Evolutionary conservation across 2,888 invertebrate genomes (phyloP).

Genomic region (Agrilus mali): DNA sequence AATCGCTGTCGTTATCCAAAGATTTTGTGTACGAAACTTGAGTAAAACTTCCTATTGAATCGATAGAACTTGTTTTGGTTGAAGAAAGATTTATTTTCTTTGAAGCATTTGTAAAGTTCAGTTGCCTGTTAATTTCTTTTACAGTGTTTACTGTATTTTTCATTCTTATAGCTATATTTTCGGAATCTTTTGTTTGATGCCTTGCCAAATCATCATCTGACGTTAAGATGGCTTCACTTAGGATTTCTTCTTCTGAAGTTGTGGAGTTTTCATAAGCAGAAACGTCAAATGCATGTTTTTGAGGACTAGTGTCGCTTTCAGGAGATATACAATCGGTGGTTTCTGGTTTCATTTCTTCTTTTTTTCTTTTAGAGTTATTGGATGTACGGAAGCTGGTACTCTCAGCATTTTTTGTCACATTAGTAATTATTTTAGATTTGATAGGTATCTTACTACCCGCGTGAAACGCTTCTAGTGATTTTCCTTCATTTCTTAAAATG

Average conservation of each 20-base stretch:
- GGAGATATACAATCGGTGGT: too few relatives aligned
- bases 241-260: constrained; percentile 7
- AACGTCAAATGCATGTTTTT: neutral
- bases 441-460: constrained; percentile 25
- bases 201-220: constrained; percentile 1
- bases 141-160: constrained; percentile 16
- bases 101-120: constrained; percentile 7
- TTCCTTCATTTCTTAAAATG: constrained; percentile 20
- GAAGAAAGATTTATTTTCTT: constrained; percentile 15
- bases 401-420: constrained; percentile 1
- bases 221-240: constrained; percentile 5
- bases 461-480: constrained; percentile 16
- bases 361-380: neutral
- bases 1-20: constrained; percentile 31
- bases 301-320: neutral
- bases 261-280: neutral
- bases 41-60: constrained; percentile 29
- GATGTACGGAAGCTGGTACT: constrained; percentile 1
- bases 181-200: constrained; percentile 5
- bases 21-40: constrained; percentile 33
- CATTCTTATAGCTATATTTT: constrained; percentile 19
- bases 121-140: constrained; percentile 16
- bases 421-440: constrained; percentile 9
- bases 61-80: constrained; percentile 27
- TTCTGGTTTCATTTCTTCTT: neutral